Evolutionary conservation across 2,888 invertebrate genomes (phyloP), one percentile per base, ranked within the genome.

Genomic region (Caenorhabditis sp.): DNA sequence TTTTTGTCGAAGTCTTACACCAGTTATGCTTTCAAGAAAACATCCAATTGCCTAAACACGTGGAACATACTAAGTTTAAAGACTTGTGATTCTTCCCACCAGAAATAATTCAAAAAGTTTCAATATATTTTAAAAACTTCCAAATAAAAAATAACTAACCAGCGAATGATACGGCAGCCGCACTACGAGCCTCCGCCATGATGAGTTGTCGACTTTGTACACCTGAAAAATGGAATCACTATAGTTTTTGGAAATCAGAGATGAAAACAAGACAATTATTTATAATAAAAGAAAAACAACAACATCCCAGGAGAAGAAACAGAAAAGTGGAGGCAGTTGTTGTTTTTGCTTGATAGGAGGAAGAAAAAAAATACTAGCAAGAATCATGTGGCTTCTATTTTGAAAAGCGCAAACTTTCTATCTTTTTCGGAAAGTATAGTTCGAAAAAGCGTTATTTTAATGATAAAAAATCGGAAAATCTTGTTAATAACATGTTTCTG

Each of bases 141-240:
- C 12, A 6, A 37, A 54, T 31, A 49, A 54, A 37, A 23, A 19
- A 19, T 26, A 51, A 51, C 62, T 50, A 21, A 78, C 78, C 79
- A 59, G 77, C 69, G 53, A 79, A 79, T 17, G 79, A 79, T 37
- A 86, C 78, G 10, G 84, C 86, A 43, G 86, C 84, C 58, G 84
- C 84, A 72, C 80, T 81, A 69, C 81, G 83, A 36, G 86, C 86
- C 77, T 86, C 86, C 78, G 85, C 86, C 85, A 86, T 86, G 19
- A 43, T 10, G 14, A 43, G 43, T 12, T 43, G 53, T 54, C 43
- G 19, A 19, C 5, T 23, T 53, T 53, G 19, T 4, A 27, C 8
- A 55, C 24, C 55, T 26, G 55, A 24, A 55, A 55, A 55, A 10
- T 10, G 17, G 21, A 10, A 26, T 14, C 4, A 6, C 2, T 55